These are phyloP conservation scores for Amiota communis DNA, from an alignment of 2,888 invertebrate species.

Conservation along the genomic window DNA sequence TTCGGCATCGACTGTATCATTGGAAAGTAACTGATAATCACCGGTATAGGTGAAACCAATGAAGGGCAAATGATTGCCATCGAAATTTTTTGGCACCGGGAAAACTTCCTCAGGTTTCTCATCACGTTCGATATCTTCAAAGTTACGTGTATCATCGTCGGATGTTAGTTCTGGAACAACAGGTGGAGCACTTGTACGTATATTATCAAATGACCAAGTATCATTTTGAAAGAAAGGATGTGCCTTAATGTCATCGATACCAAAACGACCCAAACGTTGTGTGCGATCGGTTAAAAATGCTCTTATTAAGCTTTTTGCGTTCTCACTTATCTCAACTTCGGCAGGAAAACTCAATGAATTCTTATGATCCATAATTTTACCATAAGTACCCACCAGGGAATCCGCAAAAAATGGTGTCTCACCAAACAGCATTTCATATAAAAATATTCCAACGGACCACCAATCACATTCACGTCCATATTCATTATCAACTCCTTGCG, in stretches of 20 bases:
- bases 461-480: constrained; percentile 99
- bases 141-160: constrained; percentile 98
- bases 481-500: constrained; percentile 95
- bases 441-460: constrained; percentile 99
- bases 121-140: constrained; percentile 97
- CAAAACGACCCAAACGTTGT: constrained; percentile 90
- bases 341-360: constrained; percentile 96
- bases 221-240: constrained; percentile 97
- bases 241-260: constrained; percentile 93
- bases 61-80: constrained; percentile 98
- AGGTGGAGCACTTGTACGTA: constrained; percentile 95
- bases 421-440: constrained; percentile 98
- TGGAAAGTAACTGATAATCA: constrained; percentile 85
- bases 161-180: constrained; percentile 96
- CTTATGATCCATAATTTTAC: constrained; percentile 99
- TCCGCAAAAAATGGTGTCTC: constrained; percentile 99
- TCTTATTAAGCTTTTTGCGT: constrained; percentile 91
- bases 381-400: constrained; percentile 97
- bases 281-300: constrained; percentile 94
- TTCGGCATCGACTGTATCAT: constrained; percentile 81
- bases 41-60: constrained; percentile 97
- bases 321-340: constrained; percentile 92
- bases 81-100: constrained; percentile 96
- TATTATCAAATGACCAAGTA: constrained; percentile 97
- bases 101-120: constrained; percentile 95